A percentile compares a stretch with the other conserved stretches of the same genome.
These are phyloP conservation scores for Diuraphis noxia DNA, from an alignment of 1,140 invertebrate genomes.

Conservation along the genomic window DNA sequence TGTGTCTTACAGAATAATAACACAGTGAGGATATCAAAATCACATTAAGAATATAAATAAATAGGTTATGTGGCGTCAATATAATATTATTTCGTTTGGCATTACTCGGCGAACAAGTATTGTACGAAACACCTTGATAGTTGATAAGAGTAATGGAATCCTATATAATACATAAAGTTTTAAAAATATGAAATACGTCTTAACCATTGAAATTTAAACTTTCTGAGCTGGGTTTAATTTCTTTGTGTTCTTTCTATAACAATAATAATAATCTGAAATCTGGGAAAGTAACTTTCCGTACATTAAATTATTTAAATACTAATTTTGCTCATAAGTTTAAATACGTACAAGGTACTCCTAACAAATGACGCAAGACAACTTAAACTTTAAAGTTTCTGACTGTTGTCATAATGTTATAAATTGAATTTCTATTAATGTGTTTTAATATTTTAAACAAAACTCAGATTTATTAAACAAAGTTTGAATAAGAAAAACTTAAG, in stretches of 20 bases:
- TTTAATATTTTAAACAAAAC: background rate
- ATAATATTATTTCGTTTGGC: background rate
- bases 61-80: background rate
- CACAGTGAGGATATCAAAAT: background rate
- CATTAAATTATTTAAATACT: background rate
- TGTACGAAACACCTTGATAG: background rate
- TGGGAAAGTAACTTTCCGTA: background rate
- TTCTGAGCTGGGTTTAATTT: background rate
- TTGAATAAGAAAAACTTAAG: background rate
- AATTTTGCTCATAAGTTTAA: background rate
- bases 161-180: background rate
- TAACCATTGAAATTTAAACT: background rate
- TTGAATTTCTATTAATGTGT: background rate
- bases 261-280: background rate
- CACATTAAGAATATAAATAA: background rate
- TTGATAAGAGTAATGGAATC: background rate
- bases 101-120: background rate
- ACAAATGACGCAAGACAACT: conserved; percentile 4
- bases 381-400: background rate
- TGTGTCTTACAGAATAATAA: background rate
- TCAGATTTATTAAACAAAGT: background rate
- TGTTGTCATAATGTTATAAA: background rate
- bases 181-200: background rate
- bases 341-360: background rate
- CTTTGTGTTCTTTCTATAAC: background rate